Evolutionary conservation across 2,888 invertebrate genomes (phyloP).

Genomic region (Drepana falcataria): DNA sequence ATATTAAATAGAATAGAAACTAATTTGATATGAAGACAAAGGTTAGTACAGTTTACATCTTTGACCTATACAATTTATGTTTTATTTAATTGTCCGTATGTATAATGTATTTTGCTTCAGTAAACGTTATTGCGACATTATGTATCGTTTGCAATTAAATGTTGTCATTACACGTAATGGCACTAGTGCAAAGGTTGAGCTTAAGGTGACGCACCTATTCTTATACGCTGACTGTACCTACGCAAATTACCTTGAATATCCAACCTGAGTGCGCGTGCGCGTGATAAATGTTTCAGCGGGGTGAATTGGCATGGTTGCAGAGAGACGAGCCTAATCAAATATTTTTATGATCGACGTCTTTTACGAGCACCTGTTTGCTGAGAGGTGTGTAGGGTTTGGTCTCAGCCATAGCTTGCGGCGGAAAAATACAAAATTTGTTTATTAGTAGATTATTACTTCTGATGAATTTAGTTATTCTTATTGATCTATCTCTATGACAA

Average conservation of each 20-base stretch:
- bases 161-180: no score
- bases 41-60: no score
- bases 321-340: slow-evolving; percentile 70
- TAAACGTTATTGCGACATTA: no score
- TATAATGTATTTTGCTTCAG: no score
- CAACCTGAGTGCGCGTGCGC: slow-evolving; percentile 22
- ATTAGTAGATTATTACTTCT: slow-evolving; percentile 1
- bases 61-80: no score
- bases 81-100: no score
- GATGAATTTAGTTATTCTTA: background rate
- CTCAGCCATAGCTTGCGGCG: slow-evolving; percentile 9
- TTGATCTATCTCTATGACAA: no score
- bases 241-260: slow-evolving; percentile 34
- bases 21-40: no score
- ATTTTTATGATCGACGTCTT: slow-evolving; percentile 76
- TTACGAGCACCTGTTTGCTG: slow-evolving; percentile 60
- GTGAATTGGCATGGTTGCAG: slow-evolving; percentile 58
- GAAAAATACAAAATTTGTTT: background rate
- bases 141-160: no score
- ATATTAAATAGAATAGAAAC: no score
- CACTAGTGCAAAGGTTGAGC: no score
- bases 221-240: slow-evolving; percentile 3
- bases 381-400: slow-evolving; percentile 32
- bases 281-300: slow-evolving; percentile 68
- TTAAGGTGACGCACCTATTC: no score